Conservation (phyloP, 2,797 vertebrate genomes). For the Halcyon chelicuti region DNA sequence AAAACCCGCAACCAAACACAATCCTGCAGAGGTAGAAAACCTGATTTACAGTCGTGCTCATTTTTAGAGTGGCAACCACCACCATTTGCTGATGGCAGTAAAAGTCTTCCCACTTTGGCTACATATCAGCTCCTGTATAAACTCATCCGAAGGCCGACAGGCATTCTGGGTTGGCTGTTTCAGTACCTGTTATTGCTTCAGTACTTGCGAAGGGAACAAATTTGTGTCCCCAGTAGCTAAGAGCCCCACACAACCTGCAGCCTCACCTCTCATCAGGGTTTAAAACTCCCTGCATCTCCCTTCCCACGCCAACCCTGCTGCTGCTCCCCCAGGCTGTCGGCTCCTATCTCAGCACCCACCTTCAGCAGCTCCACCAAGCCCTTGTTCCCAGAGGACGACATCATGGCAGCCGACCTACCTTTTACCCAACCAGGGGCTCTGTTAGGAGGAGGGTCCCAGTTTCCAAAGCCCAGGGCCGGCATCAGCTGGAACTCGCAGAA, state of each 20-base stretch:
- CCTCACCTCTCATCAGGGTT: background rate
- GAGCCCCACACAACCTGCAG: background rate
- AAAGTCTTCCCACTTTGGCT: conserved; percentile 11
- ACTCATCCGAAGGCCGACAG: background rate
- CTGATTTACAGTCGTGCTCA: background rate
- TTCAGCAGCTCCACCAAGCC: background rate
- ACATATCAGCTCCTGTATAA: background rate
- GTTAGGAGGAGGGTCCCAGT: background rate
- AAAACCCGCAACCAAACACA: background rate
- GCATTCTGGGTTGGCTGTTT: background rate
- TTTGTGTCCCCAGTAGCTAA: background rate
- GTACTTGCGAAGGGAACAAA: fast-evolving
- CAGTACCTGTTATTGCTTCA: background rate
- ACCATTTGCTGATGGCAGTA: conserved; percentile 34
- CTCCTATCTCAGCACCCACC: background rate
- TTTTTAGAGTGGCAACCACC: conserved; percentile 27
- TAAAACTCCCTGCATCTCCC: background rate
- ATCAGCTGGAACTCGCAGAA: fast-evolving
- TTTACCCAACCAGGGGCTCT: fast-evolving
- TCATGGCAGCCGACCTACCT: fast-evolving
- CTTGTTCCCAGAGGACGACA: background rate
- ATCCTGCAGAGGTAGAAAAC: background rate
- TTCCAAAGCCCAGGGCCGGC: background rate
- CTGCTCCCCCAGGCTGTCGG: background rate
- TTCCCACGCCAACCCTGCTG: fast-evolving